These are phyloP conservation scores for Leptopilina boulardi DNA, from an alignment of 1,140 invertebrate genomes.

Conservation along the genomic window DNA sequence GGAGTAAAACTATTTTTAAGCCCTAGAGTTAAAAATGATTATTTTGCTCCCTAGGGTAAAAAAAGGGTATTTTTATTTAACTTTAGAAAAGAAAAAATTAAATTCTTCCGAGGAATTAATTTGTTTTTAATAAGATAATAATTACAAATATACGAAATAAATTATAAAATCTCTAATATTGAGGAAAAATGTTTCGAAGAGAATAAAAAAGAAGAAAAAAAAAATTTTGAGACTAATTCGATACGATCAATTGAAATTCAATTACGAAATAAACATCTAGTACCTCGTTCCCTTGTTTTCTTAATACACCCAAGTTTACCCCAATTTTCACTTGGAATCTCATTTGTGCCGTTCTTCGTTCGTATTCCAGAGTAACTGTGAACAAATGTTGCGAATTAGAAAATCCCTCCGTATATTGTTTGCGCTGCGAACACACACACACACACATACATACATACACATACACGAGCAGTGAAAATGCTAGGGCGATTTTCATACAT, in stretches of 20 bases:
- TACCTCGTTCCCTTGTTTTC: constrained; percentile 20
- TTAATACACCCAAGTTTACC: constrained; percentile 52
- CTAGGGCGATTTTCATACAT: constrained; percentile 47
- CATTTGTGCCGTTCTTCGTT: constrained; percentile 50
- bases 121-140: too few relatives aligned
- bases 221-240: not conserved
- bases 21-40: too few relatives aligned
- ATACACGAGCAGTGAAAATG: constrained; percentile 1
- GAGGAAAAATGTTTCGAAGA: too few relatives aligned
- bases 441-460: constrained; percentile 9
- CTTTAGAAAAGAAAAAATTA: too few relatives aligned
- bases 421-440: constrained; percentile 43
- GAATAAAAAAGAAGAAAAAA: not conserved
- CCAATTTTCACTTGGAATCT: constrained; percentile 63
- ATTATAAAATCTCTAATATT: too few relatives aligned
- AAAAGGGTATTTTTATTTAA: too few relatives aligned
- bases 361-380: constrained; percentile 58
- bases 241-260: constrained; percentile 26
- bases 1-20: too few relatives aligned
- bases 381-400: constrained; percentile 70
- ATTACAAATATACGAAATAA: too few relatives aligned
- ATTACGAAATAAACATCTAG: constrained; percentile 36
- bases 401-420: constrained; percentile 56
- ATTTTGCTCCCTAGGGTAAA: too few relatives aligned
- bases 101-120: too few relatives aligned